phyloP scores from a whole-genome alignment of 1,140 invertebrate genomes.

The Globodera ellingtonae region DNA sequence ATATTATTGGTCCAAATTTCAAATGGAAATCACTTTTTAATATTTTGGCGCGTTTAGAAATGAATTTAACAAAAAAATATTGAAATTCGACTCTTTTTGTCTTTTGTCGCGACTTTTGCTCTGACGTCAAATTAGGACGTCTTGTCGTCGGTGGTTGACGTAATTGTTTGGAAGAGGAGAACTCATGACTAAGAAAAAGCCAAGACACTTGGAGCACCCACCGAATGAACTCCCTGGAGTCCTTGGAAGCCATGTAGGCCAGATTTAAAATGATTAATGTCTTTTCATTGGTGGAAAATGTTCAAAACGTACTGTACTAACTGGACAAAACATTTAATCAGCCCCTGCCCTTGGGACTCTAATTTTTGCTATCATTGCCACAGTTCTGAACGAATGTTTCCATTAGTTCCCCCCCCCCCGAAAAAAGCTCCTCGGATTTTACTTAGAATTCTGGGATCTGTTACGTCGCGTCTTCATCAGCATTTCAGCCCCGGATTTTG shows the following conservation, averaged over 20 bases:
- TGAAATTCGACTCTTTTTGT: neutral
- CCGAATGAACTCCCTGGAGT: neutral
- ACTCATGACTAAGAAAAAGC: neutral
- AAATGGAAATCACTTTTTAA: no score
- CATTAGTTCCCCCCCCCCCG: neutral
- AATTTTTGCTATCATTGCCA: neutral
- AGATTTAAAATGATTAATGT: neutral
- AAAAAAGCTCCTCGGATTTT: neutral
- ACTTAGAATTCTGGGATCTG: neutral
- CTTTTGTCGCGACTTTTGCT: neutral
- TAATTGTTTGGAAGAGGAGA: neutral
- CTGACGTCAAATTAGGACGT: neutral
- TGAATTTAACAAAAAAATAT: neutral
- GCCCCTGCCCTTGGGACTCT: neutral
- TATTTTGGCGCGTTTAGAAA: no score
- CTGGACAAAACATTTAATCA: neutral
- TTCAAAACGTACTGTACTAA: no score
- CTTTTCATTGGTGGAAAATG: no score
- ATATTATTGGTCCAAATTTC: no score
- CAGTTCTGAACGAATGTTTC: neutral
- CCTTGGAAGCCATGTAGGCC: neutral
- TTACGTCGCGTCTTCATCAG: neutral
- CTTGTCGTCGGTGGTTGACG: neutral
- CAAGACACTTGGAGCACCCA: neutral
- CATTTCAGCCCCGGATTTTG: neutral